Evolutionary conservation across 2,797 vertebrate genomes (phyloP).

Genomic region (Falco columbarius): DNA sequence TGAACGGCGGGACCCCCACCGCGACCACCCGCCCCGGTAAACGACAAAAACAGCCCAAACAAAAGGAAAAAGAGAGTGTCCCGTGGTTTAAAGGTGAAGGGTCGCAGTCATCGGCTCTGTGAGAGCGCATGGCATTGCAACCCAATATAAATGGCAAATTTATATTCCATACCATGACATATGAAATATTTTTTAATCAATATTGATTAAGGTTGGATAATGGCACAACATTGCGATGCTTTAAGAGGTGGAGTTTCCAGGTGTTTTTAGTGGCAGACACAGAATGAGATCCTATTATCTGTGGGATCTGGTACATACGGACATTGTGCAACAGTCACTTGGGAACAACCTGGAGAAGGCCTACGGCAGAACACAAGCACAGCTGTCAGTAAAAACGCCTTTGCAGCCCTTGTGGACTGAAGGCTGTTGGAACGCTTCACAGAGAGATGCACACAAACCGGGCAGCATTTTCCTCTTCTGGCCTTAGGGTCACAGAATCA

Average conservation of each 20-base stretch:
- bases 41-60: background rate
- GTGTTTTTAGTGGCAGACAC: background rate
- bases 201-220: background rate
- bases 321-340: background rate
- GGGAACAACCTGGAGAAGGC: background rate
- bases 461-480: background rate
- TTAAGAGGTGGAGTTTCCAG: background rate
- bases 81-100: background rate
- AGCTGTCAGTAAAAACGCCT: background rate
- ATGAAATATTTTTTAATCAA: no score
- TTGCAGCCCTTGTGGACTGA: no score
- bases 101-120: fast-evolving
- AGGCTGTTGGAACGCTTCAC: no score
- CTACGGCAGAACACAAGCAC: background rate
- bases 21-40: no score
- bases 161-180: background rate
- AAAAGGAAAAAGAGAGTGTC: background rate
- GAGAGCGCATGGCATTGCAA: no score
- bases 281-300: fast-evolving
- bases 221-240: fast-evolving
- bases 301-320: fast-evolving
- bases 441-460: fast-evolving
- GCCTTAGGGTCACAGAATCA: background rate
- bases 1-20: background rate
- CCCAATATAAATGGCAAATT: no score